phyloP scores from a whole-genome alignment of 2,888 invertebrate genomes.

The Saturnia pavonia region DNA sequence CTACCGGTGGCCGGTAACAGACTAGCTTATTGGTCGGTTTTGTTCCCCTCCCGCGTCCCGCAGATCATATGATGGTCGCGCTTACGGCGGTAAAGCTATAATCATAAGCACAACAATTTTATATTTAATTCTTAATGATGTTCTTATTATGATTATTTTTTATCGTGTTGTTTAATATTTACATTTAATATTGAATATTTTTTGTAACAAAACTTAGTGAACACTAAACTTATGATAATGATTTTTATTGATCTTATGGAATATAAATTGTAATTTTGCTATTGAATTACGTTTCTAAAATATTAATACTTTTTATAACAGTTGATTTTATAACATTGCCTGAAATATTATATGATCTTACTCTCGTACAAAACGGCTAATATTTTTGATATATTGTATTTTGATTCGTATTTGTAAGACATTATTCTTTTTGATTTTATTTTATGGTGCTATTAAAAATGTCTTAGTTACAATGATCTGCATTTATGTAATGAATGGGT shows the following conservation, averaged over 20 bases:
- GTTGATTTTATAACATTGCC: not conserved
- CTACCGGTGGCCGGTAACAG: no score
- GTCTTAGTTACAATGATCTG: not conserved
- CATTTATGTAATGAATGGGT: not conserved
- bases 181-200: not conserved
- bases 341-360: not conserved
- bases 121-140: not conserved
- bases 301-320: not conserved
- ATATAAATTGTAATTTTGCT: not conserved
- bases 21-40: no score
- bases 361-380: not conserved
- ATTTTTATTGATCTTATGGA: not conserved
- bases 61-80: no score
- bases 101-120: conserved; percentile 17
- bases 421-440: conserved; percentile 6
- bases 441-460: conserved; percentile 7
- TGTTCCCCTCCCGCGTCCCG: no score
- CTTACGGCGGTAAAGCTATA: no score
- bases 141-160: not conserved
- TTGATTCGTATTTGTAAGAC: no score
- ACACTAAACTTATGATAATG: not conserved
- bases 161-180: not conserved
- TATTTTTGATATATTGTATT: conserved; percentile 13
- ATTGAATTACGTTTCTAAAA: not conserved
- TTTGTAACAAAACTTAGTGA: not conserved